A percentile compares a stretch with the other conserved stretches of the same genome.
Evolutionary conservation across 37 sponge, comb jelly and placozoan species (phyloP).

Genomic region (Cliona cf. orientalis): DNA sequence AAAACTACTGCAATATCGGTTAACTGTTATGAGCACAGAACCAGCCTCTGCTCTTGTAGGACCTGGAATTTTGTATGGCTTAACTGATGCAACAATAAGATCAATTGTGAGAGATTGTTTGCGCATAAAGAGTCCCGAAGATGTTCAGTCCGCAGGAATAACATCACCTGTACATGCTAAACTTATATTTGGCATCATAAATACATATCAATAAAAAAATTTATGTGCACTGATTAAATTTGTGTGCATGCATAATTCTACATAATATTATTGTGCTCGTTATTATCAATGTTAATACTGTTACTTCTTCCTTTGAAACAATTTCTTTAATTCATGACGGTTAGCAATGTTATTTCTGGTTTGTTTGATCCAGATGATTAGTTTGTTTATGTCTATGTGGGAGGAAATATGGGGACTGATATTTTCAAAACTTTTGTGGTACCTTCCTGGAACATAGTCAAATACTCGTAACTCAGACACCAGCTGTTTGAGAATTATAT

Average conservation of each 20-base stretch:
- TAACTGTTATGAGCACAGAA: background rate
- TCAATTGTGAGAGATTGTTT: background rate
- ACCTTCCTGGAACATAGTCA: conserved; percentile 47
- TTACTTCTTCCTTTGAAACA: too few species aligned
- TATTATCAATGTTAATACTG: too few species aligned
- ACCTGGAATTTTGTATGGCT: conserved; percentile 1
- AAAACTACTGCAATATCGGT: background rate
- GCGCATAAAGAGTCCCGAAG: background rate
- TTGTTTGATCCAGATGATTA: background rate
- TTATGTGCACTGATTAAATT: background rate
- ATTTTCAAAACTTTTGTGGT: conserved; percentile 15
- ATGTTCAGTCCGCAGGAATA: background rate
- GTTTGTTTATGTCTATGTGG: background rate
- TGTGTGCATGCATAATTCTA: background rate
- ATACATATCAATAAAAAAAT: background rate
- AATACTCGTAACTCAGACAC: conserved; percentile 24
- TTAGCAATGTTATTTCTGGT: background rate
- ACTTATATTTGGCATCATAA: conserved; percentile 2
- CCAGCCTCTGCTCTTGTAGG: conserved; percentile 21
- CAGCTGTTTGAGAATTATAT: conserved; percentile 16
- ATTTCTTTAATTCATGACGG: background rate
- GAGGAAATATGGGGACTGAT: conserved; percentile 15
- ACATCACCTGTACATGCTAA: background rate
- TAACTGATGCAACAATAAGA: background rate
- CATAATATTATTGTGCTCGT: background rate